Conservation (phyloP, 2,113 vertebrate genomes). For the Cricetomys ansorgei region DNA sequence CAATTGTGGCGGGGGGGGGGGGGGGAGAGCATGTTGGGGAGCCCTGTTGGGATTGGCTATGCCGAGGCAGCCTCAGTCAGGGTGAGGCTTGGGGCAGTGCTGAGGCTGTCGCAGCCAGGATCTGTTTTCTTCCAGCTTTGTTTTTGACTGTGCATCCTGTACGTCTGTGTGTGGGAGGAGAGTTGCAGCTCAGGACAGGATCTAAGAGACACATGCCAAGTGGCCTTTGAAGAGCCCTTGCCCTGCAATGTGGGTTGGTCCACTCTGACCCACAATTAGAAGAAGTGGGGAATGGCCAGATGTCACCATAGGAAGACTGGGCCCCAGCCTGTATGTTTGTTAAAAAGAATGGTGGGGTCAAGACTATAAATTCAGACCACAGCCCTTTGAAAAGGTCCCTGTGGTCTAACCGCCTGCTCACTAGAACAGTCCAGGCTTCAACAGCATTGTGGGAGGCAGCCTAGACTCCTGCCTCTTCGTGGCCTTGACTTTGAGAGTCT, state of each 20-base stretch:
- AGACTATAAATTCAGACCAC: neutral
- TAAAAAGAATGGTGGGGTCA: neutral
- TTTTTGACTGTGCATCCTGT: constrained; percentile 33
- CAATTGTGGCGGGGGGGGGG: too few relatives aligned
- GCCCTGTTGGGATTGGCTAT: neutral
- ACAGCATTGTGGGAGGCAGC: accelerated
- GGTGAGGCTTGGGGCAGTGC: neutral
- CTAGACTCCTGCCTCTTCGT: neutral
- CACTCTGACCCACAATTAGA: constrained; percentile 2
- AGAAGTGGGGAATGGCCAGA: constrained; percentile 46
- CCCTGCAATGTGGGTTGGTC: neutral
- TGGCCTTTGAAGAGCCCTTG: constrained; percentile 64
- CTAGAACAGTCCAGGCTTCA: neutral
- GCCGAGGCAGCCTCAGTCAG: neutral
- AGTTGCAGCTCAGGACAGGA: constrained; percentile 21
- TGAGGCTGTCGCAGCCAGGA: neutral
- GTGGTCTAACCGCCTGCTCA: neutral
- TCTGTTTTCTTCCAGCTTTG: constrained; percentile 3
- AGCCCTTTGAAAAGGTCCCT: neutral
- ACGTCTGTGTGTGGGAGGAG: constrained; percentile 59
- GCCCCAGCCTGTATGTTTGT: neutral
- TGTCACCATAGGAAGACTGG: neutral
- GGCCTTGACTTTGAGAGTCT: neutral
- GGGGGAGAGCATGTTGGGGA: too few relatives aligned
- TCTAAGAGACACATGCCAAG: constrained; percentile 45